phyloP scores from a whole-genome alignment of 2,888 invertebrate species.

The Hesperia comma region DNA sequence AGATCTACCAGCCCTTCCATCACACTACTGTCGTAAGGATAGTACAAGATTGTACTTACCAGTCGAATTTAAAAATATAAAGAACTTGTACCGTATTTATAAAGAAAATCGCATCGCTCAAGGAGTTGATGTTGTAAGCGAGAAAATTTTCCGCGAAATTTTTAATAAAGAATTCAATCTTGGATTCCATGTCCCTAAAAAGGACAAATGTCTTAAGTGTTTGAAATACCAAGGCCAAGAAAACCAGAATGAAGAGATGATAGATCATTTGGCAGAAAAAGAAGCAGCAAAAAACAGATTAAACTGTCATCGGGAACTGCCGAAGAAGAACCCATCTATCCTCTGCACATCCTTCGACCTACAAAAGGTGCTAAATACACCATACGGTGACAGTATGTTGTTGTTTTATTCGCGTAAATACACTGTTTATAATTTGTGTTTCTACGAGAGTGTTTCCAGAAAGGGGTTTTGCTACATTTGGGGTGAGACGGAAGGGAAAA shows the following conservation, averaged over 20 bases:
- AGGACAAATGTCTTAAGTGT: slow-evolving; percentile 44
- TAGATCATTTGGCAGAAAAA: slow-evolving; percentile 6
- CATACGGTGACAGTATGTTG: slow-evolving; percentile 41
- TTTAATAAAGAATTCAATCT: slow-evolving; percentile 43
- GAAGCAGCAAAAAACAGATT: slow-evolving; percentile 41
- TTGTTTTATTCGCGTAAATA: slow-evolving; percentile 43
- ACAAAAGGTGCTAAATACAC: slow-evolving; percentile 41
- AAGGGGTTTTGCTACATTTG: slow-evolving; percentile 43
- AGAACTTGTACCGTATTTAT: slow-evolving; percentile 40
- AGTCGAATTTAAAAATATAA: slow-evolving; percentile 37
- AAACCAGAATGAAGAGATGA: slow-evolving; percentile 2
- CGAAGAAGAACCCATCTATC: slow-evolving; percentile 37
- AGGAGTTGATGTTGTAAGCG: slow-evolving; percentile 40
- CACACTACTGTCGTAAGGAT: slow-evolving; percentile 46
- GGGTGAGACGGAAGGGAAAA: slow-evolving; percentile 44
- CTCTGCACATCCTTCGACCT: slow-evolving; percentile 39
- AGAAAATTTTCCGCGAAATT: slow-evolving; percentile 43
- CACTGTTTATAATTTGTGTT: slow-evolving; percentile 42
- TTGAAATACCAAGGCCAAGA: slow-evolving; percentile 14
- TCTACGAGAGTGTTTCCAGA: slow-evolving; percentile 43
- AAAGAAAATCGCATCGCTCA: slow-evolving; percentile 28
- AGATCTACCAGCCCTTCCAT: slow-evolving; percentile 42
- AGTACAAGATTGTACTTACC: slow-evolving; percentile 35
- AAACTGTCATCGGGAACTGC: slow-evolving; percentile 38
- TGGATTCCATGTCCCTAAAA: slow-evolving; percentile 44